phyloP scores from a whole-genome alignment of 2,797 vertebrate genomes.

The Poeciliopsis presidionis region DNA sequence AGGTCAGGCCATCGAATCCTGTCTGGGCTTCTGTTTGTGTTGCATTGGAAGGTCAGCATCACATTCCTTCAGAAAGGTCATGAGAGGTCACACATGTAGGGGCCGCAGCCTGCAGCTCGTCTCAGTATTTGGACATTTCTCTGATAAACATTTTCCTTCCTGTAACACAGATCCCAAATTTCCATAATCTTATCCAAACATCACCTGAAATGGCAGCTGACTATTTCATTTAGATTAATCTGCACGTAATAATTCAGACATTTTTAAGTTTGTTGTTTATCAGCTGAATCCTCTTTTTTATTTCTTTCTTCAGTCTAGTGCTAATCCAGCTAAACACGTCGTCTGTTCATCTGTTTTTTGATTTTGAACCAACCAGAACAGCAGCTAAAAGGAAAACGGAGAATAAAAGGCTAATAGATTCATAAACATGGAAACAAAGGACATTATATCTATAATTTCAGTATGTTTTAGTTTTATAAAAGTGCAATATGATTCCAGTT shows the following conservation, averaged over 20 bases:
- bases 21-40: not conserved
- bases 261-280: not conserved
- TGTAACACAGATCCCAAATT: not conserved
- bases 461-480: no score
- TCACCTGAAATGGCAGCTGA: not conserved
- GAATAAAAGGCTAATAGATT: no score
- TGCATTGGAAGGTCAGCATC: constrained; percentile 36
- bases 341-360: not conserved
- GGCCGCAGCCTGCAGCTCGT: not conserved
- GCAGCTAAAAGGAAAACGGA: no score
- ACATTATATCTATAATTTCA: no score
- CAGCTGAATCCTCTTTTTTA: not conserved
- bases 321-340: not conserved
- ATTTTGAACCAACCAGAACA: no score
- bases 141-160: constrained; percentile 16
- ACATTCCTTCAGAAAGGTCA: constrained; percentile 15
- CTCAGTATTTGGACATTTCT: constrained; percentile 12
- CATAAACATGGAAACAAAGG: no score
- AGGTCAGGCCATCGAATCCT: constrained; percentile 21
- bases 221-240: not conserved
- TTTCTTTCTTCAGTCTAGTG: not conserved
- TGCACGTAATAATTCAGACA: not conserved
- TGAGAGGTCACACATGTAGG: constrained; percentile 1
- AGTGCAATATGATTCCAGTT: no score
- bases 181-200: not conserved